Conservation (phyloP, 1,140 invertebrate species). For the Drosophila dunni region DNA sequence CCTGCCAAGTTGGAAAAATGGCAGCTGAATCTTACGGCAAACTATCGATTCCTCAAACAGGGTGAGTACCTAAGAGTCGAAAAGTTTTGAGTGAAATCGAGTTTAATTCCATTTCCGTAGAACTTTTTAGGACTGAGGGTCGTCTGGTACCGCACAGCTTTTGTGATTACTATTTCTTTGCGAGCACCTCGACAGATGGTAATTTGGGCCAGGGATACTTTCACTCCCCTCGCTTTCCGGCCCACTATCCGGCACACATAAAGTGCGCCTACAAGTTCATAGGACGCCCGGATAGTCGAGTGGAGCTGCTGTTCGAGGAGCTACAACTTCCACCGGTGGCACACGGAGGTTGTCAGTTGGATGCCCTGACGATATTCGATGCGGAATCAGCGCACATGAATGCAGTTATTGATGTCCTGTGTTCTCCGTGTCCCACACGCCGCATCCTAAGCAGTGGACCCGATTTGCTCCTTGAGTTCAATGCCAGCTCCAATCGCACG, state of each 20-base stretch:
- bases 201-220: conserved; percentile 75
- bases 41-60: conserved; percentile 78
- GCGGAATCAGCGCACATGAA: conserved; percentile 87
- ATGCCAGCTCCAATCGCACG: conserved; percentile 91
- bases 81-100: neutral
- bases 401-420: conserved; percentile 91
- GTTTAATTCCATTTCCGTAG: conserved; percentile 27
- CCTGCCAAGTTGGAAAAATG: conserved; percentile 48
- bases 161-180: conserved; percentile 83
- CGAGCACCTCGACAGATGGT: conserved; percentile 55
- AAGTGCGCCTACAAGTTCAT: conserved; percentile 84
- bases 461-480: conserved; percentile 92
- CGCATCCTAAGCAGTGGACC: conserved; percentile 92
- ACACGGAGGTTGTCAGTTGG: conserved; percentile 84
- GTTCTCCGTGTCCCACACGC: conserved; percentile 88
- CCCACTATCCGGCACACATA: conserved; percentile 82
- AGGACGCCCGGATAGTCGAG: conserved; percentile 74
- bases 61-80: conserved; percentile 45
- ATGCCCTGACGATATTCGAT: conserved; percentile 90
- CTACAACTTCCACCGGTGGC: conserved; percentile 67
- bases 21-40: conserved; percentile 69
- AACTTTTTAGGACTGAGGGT: conserved; percentile 73
- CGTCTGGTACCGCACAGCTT: conserved; percentile 76
- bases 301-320: conserved; percentile 81
- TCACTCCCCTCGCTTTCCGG: conserved; percentile 81